Conservation (phyloP, 2,113 vertebrate genomes). For the Antechinus flavipes region DNA sequence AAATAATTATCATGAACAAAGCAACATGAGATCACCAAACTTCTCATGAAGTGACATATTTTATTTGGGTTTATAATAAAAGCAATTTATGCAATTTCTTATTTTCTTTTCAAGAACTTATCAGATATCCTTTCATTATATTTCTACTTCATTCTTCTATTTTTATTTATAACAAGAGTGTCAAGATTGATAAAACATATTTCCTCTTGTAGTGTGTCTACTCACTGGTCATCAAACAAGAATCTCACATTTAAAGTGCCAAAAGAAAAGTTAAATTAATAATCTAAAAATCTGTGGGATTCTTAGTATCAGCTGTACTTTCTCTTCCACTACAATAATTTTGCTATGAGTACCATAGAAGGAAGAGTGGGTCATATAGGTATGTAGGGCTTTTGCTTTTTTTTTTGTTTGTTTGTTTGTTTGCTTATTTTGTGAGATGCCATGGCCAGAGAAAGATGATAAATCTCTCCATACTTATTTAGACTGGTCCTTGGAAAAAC, state of each 20-base stretch:
- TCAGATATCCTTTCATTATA: neutral
- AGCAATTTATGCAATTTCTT: neutral
- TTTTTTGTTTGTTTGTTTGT: neutral
- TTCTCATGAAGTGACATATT: neutral
- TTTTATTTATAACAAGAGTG: neutral
- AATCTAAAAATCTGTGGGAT: neutral
- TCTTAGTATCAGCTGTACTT: neutral
- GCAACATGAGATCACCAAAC: neutral
- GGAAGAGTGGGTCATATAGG: neutral
- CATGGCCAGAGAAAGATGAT: neutral
- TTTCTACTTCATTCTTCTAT: neutral
- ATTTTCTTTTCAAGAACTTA: neutral
- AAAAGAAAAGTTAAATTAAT: neutral
- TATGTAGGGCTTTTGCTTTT: neutral
- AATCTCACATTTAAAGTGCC: neutral
- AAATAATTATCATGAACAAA: neutral
- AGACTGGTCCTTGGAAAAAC: neutral
- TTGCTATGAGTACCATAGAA: neutral
- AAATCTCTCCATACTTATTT: neutral
- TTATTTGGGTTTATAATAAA: neutral
- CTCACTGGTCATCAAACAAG: neutral
- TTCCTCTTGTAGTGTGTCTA: neutral
- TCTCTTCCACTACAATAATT: neutral
- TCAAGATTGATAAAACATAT: neutral
- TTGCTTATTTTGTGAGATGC: neutral